A percentile compares a stretch with the other conserved stretches of the same genome.
phyloP scores from a whole-genome alignment of 2,113 vertebrate genomes.

The Melanerpes formicivorus region DNA sequence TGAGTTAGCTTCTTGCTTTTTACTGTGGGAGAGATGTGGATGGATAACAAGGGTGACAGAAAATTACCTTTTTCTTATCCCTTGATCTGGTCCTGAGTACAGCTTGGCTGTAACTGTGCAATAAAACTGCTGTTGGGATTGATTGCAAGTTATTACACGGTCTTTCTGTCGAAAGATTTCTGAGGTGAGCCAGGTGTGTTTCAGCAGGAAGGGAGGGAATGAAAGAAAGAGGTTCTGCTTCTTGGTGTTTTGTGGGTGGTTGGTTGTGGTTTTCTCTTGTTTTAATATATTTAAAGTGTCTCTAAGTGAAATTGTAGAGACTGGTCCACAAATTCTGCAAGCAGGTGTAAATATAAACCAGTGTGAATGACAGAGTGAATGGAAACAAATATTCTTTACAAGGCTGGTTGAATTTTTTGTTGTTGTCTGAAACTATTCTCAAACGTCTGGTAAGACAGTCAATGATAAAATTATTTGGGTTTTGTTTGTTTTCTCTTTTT shows the following conservation, averaged over 20 bases:
- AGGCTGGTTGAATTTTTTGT: background rate
- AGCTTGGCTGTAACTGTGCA: background rate
- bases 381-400: background rate
- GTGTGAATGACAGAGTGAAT: background rate
- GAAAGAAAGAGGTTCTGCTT: background rate
- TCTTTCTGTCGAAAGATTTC: background rate
- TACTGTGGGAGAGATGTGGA: background rate
- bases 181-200: background rate
- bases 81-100: constrained; percentile 12
- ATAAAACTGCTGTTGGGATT: background rate
- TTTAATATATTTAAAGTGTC: background rate
- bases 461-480: background rate
- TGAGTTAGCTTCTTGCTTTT: constrained; percentile 23
- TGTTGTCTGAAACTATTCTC: background rate
- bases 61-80: constrained; percentile 47
- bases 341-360: background rate
- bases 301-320: background rate
- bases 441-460: background rate
- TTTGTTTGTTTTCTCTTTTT: too few species aligned
- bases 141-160: constrained; percentile 33
- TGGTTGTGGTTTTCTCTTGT: background rate
- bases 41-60: constrained; percentile 19
- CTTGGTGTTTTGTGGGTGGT: background rate
- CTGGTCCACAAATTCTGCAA: background rate
- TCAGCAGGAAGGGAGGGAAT: background rate